phyloP scores from a whole-genome alignment of 2,113 vertebrate species.

The Rhagologus leucostigma region DNA sequence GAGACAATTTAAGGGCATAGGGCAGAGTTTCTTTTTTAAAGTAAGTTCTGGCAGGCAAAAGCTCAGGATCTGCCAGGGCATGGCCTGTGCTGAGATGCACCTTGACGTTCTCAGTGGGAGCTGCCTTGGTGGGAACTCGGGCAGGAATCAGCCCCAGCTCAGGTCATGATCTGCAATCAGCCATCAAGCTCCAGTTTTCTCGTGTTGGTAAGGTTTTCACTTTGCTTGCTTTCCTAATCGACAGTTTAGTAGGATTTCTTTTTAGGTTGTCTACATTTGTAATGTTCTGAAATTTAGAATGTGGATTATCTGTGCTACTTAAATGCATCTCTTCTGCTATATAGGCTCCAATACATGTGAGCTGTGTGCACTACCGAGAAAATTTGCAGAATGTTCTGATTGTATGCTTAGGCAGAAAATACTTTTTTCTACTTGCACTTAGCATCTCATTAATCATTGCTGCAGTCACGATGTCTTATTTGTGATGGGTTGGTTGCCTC shows the following conservation, averaged over 20 bases:
- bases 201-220: neutral
- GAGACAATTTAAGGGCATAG: neutral
- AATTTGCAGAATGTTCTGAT: neutral
- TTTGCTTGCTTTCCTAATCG: neutral
- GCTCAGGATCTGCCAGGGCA: neutral
- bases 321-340: neutral
- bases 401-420: neutral
- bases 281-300: neutral
- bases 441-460: neutral
- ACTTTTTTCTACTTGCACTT: neutral
- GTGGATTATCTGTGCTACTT: neutral
- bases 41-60: neutral
- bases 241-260: neutral
- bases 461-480: neutral
- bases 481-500: neutral
- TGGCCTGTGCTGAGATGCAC: neutral
- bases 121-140: fast-evolving
- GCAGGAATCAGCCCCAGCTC: fast-evolving
- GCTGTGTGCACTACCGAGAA: neutral
- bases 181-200: neutral
- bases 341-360: neutral
- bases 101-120: neutral
- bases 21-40: neutral
- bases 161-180: neutral
- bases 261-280: neutral